phyloP scores from a whole-genome alignment of 2,888 invertebrate genomes.

The Hermaeophaga mercurialis region DNA sequence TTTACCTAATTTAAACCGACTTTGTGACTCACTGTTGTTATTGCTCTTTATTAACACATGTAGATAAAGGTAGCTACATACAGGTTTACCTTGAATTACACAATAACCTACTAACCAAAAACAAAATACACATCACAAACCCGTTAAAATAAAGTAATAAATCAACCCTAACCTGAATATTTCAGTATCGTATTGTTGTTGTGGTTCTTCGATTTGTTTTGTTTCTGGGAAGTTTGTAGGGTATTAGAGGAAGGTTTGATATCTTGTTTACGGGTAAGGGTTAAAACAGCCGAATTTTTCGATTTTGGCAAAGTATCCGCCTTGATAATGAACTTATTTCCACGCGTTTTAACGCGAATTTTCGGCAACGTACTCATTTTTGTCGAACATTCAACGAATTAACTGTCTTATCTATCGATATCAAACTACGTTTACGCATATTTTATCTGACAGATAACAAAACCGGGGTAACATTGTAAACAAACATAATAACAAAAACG shows the following conservation, averaged over 20 bases:
- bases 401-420: constrained; percentile 29
- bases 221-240: neutral
- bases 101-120: neutral
- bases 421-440: constrained; percentile 22
- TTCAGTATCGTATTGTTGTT: constrained; percentile 40
- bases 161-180: constrained; percentile 39
- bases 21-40: constrained; percentile 8
- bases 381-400: constrained; percentile 3
- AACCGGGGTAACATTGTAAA: neutral
- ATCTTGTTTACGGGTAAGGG: constrained; percentile 33
- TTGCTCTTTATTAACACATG: constrained; percentile 4
- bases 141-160: neutral
- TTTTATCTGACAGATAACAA: constrained; percentile 12
- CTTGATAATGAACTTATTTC: constrained; percentile 47
- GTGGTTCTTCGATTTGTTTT: constrained; percentile 6
- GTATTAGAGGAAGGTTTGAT: constrained; percentile 4
- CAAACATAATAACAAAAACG: constrained; percentile 18
- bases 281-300: constrained; percentile 41
- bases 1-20: constrained; percentile 2
- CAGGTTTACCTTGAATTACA: constrained; percentile 10
- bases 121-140: constrained; percentile 1
- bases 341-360: constrained; percentile 52
- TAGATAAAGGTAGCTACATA: neutral
- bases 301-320: constrained; percentile 45
- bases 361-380: constrained; percentile 53